phyloP scores from a whole-genome alignment of 2,797 vertebrate genomes.

The Moxostoma hubbsi region DNA sequence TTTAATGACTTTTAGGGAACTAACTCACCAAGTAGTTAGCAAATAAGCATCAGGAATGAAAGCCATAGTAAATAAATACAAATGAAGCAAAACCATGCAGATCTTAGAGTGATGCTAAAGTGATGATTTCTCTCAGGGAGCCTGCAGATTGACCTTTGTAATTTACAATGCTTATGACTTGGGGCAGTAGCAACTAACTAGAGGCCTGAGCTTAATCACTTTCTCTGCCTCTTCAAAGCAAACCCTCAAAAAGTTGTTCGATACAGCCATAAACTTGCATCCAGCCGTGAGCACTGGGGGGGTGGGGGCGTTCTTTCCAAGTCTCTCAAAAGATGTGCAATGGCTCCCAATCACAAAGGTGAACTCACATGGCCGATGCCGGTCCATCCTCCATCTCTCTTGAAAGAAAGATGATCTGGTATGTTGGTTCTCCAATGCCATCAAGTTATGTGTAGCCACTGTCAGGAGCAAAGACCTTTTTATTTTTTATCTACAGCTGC shows the following conservation, averaged over 20 bases:
- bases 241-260: slow-evolving; percentile 47
- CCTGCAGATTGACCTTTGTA: slow-evolving; percentile 57
- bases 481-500: slow-evolving; percentile 94
- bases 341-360: slow-evolving; percentile 69
- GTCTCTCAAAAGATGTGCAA: slow-evolving; percentile 29
- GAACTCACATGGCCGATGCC: slow-evolving; percentile 71
- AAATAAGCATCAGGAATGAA: slow-evolving; percentile 24
- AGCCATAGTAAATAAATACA: background rate
- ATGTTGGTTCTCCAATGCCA: slow-evolving; percentile 72
- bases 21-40: slow-evolving; percentile 22
- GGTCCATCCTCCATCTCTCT: slow-evolving; percentile 62
- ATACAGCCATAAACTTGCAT: slow-evolving; percentile 50
- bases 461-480: slow-evolving; percentile 95
- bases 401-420: slow-evolving; percentile 75
- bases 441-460: slow-evolving; percentile 90
- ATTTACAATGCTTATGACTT: slow-evolving; percentile 57
- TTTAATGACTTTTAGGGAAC: slow-evolving; percentile 42
- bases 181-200: slow-evolving; percentile 56
- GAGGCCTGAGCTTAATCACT: slow-evolving; percentile 49
- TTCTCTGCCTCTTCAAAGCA: slow-evolving; percentile 31
- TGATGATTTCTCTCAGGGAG: slow-evolving; percentile 28
- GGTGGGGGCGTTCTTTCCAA: background rate
- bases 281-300: slow-evolving; percentile 19
- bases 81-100: background rate
- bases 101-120: slow-evolving; percentile 7